Conservation (phyloP, 2,113 vertebrate species). For the Panurus biarmicus region DNA sequence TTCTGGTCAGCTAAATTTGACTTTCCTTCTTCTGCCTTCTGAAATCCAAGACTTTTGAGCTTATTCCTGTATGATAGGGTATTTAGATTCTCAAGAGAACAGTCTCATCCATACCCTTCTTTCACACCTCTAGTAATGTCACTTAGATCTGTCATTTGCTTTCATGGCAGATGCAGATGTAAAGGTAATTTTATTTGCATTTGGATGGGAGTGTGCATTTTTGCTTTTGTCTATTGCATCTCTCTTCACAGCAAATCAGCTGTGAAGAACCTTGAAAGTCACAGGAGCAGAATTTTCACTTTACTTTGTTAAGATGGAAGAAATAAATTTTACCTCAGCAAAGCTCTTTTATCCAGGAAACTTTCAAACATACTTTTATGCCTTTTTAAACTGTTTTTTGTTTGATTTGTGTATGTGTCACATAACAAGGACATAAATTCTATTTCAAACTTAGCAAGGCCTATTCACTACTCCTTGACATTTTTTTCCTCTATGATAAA, state of each 20-base stretch:
- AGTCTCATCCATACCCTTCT: not conserved
- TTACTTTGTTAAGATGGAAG: not conserved
- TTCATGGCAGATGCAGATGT: not conserved
- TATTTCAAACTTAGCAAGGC: not conserved
- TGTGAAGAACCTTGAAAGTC: not conserved
- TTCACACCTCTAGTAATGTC: not conserved
- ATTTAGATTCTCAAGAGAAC: not conserved
- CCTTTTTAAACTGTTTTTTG: not conserved
- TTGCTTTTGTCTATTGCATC: not conserved
- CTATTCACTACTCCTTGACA: not conserved
- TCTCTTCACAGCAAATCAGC: not conserved
- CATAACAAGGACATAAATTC: not conserved
- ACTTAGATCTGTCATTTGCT: not conserved
- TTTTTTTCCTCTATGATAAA: not conserved
- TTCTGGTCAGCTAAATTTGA: not conserved
- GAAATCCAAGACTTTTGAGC: not conserved
- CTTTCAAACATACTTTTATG: not conserved
- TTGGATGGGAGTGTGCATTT: not conserved
- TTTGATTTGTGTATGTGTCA: not conserved
- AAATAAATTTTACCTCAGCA: not conserved
- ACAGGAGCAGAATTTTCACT: not conserved
- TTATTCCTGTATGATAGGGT: not conserved
- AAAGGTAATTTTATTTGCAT: not conserved
- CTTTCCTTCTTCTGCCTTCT: not conserved
- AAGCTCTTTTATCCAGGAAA: not conserved